Base-by-base conservation (phyloP, 2,888 invertebrate genomes). In the Andrena haemorrhoa region DNA sequence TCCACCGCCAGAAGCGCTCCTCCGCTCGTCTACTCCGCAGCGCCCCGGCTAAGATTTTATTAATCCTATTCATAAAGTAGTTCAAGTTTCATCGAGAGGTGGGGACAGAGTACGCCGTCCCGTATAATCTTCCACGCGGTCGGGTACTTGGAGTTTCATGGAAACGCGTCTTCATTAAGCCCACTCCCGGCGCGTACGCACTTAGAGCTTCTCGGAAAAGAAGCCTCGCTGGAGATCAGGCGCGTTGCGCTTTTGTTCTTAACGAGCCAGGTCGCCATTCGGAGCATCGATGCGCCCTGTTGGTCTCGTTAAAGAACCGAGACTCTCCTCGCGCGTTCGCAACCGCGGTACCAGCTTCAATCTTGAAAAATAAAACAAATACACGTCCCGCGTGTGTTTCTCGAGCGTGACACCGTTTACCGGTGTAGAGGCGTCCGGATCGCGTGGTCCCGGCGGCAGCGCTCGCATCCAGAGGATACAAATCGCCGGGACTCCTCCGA, bases 21-120 rank as follows among this genome's bases (percentile, higher is more conserved):
- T 71, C 60, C 65, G 56, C 26, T 26, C 71, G 80, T 76, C 83
- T 58, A 23, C 77, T 29, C 41, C 71, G 75, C 61, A 72, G 29
- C 66, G 58, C 29, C 68, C 71, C 29, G 47, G 33, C 60, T 75
- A 74, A 65, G 82, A 76, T 85, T 87, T 87, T 84, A 86, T 88
- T 84, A 88, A 86, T 82, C 79, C 80, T 82, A 82, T 79, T 86
- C 86, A 77, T 75, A 80, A 87, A 78, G 85, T 65, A 81, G 86
- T 82, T 87, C 79, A 56, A 79, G 74, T 87, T 83, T 83, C 79
- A 83, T 68, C 61, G 63, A 26, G 64, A 51, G 16, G 29, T n/a
- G 49, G 33, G 56, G 20, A 16, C 2, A 5, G 5, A 41, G 8
- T 5, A 12, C 10, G n/a, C 16, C 56, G 60, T 69, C 65, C 68